Percentiles rank a stretch among this genome's conserved stretches.
phyloP scores from a whole-genome alignment of 2,113 vertebrate species.

The Cyprinodon variegatus region DNA sequence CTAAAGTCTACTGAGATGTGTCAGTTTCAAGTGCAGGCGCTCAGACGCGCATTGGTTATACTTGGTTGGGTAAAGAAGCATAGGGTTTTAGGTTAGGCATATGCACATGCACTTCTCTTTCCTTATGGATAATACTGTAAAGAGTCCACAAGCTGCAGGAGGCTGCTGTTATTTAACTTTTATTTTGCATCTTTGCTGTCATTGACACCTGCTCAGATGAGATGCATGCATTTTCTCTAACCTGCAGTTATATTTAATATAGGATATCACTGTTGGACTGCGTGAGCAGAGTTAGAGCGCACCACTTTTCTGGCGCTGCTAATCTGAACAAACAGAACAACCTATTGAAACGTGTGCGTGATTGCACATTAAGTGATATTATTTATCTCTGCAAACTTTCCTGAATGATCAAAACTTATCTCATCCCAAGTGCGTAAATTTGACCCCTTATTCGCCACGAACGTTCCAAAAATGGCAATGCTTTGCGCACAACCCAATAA shows the following conservation, averaged over 20 bases:
- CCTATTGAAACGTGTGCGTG: background rate
- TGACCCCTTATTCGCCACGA: conserved; percentile 17
- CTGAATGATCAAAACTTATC: background rate
- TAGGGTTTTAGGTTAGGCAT: conserved; percentile 4
- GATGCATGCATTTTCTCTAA: conserved; percentile 7
- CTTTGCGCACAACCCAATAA: conserved; percentile 25
- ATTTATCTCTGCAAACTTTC: background rate
- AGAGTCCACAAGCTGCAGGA: background rate
- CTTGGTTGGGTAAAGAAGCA: background rate
- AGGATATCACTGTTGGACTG: conserved; percentile 21
- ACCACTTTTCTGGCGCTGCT: conserved; percentile 16
- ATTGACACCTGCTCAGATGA: conserved; percentile 28
- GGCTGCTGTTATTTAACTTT: conserved; percentile 30
- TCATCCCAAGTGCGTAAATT: background rate
- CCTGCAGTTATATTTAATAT: conserved; percentile 7
- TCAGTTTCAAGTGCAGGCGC: conserved; percentile 10
- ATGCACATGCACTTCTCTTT: conserved; percentile 36
- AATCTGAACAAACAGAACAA: conserved; percentile 1
- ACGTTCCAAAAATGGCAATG: conserved; percentile 28
- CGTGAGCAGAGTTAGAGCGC: conserved; percentile 41
- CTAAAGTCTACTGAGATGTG: conserved; percentile 15
- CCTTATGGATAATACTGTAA: conserved; percentile 22
- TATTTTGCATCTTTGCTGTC: background rate
- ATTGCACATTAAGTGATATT: background rate
- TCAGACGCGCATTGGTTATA: conserved; percentile 2